phyloP scores from a whole-genome alignment of 1,140 invertebrate species.

The Zaprionus capensis region DNA sequence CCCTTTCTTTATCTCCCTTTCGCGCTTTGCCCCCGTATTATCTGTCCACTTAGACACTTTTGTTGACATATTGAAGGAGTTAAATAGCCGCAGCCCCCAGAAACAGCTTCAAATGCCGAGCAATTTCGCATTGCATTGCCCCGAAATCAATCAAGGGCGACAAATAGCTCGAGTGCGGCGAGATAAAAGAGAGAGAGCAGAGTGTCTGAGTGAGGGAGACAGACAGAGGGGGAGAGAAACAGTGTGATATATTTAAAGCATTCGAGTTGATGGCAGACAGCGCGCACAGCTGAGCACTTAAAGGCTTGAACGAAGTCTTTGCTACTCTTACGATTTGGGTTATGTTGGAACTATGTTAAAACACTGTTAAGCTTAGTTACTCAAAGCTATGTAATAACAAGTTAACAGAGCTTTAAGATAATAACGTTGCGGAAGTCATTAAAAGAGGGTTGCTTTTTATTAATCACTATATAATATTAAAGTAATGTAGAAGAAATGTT shows the following conservation, averaged over 20 bases:
- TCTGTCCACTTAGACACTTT: slow-evolving; percentile 71
- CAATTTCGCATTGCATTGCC: slow-evolving; percentile 40
- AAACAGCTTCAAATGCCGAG: slow-evolving; percentile 35
- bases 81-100: slow-evolving; percentile 56
- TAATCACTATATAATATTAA: no score
- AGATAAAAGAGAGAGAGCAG: background rate
- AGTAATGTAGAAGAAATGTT: no score
- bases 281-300: background rate
- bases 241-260: background rate
- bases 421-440: no score
- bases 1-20: background rate
- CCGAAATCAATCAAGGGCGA: slow-evolving; percentile 48
- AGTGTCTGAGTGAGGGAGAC: background rate
- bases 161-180: slow-evolving; percentile 35
- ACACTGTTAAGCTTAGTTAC: background rate
- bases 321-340: background rate
- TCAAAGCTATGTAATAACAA: background rate
- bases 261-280: background rate
- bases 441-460: no score
- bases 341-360: background rate
- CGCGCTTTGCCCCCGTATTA: slow-evolving; percentile 34
- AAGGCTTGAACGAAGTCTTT: background rate
- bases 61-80: slow-evolving; percentile 80
- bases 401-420: background rate
- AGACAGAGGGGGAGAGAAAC: background rate